phyloP scores from a whole-genome alignment of 2,888 invertebrate species.

The Archaeoteleia sp. region DNA sequence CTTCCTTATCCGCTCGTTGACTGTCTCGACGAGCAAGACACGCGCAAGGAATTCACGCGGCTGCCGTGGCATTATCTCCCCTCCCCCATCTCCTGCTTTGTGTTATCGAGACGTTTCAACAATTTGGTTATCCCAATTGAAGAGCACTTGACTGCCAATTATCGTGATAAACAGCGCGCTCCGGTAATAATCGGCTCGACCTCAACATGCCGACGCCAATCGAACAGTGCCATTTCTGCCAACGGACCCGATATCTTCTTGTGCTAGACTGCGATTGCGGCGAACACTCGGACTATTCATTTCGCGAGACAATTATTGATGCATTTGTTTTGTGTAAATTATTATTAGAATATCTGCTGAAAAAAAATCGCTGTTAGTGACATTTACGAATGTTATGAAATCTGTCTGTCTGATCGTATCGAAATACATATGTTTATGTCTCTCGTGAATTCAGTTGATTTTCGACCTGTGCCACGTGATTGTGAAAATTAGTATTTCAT shows the following conservation, averaged over 20 bases:
- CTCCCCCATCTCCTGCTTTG: slow-evolving; percentile 3
- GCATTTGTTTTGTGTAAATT: slow-evolving; percentile 6
- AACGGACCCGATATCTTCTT: slow-evolving; percentile 20
- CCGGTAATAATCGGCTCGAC: slow-evolving; percentile 32
- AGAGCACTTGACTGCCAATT: slow-evolving; percentile 54
- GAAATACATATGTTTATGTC: no score
- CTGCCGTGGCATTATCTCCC: no score
- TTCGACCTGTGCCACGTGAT: no score
- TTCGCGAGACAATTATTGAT: slow-evolving; percentile 11
- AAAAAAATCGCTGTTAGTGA: no score
- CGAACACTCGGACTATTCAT: slow-evolving; percentile 8
- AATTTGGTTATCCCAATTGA: slow-evolving; percentile 54
- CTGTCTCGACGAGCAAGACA: no score
- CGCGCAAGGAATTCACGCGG: no score
- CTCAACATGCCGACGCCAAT: slow-evolving; percentile 37
- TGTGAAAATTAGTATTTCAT: no score
- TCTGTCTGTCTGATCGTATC: no score
- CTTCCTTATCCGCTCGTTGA: no score
- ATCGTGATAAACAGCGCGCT: slow-evolving; percentile 34
- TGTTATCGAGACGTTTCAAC: slow-evolving; percentile 36
- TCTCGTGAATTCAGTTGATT: no score
- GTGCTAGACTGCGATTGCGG: slow-evolving; percentile 1
- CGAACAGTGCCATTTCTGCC: slow-evolving; percentile 11
- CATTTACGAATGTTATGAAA: no score
- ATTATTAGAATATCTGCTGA: no score